Percentiles rank a stretch among this genome's conserved stretches.
Evolutionary conservation across 2,797 vertebrate genomes (phyloP).

Genomic region (Dallia pectoralis): DNA sequence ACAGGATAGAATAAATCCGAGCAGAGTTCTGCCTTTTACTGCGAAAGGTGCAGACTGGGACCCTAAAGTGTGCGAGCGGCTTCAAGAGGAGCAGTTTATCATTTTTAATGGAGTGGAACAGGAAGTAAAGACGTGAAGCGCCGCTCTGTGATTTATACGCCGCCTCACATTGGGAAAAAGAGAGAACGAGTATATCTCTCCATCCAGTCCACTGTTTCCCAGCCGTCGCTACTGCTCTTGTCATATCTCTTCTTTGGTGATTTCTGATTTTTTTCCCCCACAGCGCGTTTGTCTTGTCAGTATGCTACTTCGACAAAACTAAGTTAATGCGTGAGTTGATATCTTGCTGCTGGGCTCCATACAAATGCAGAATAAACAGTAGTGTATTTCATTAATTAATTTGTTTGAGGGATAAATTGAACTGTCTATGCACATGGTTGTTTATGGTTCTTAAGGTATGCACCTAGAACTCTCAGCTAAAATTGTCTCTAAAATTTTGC

Average conservation of each 20-base stretch:
- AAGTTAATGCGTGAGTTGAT: not conserved
- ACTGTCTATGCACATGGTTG: constrained; percentile 18
- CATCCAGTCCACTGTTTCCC: constrained; percentile 55
- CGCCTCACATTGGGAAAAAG: constrained; percentile 47
- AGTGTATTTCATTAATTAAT: constrained; percentile 19
- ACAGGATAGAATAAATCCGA: constrained; percentile 67
- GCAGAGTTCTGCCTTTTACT: constrained; percentile 52
- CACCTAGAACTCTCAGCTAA: not conserved
- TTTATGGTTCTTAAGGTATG: constrained; percentile 11
- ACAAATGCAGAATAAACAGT: constrained; percentile 3
- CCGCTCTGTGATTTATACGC: constrained; percentile 69
- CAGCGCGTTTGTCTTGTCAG: constrained; percentile 25
- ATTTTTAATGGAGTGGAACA: constrained; percentile 78
- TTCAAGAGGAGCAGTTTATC: constrained; percentile 75
- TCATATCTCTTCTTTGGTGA: constrained; percentile 15
- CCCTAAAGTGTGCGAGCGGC: constrained; percentile 66
- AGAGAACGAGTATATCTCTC: constrained; percentile 61
- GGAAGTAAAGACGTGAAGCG: constrained; percentile 68
- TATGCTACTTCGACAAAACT: constrained; percentile 12
- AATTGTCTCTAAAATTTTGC: not conserved
- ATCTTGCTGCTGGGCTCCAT: not conserved
- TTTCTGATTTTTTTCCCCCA: constrained; percentile 30
- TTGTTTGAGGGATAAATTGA: constrained; percentile 35
- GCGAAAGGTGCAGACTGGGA: constrained; percentile 66
- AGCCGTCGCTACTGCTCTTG: constrained; percentile 19